phyloP scores from a whole-genome alignment of 2,888 invertebrate species.

The Pterostichus niger region DNA sequence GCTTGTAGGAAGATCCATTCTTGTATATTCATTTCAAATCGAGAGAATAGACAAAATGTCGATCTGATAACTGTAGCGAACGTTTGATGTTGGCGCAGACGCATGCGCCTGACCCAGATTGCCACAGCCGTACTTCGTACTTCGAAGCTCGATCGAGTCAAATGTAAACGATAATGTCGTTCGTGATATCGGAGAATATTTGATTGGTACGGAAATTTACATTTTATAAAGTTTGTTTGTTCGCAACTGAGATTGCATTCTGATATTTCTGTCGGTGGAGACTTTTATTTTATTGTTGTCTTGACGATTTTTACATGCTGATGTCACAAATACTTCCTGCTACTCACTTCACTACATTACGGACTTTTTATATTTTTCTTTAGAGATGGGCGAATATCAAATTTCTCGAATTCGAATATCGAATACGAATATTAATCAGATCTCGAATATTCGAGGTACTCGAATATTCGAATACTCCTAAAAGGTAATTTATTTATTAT shows the following conservation, averaged over 20 bases:
- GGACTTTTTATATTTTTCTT: too few relatives aligned
- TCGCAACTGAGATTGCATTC: slow-evolving; percentile 60
- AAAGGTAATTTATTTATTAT: too few relatives aligned
- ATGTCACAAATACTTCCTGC: slow-evolving; percentile 50
- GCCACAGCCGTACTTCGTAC: slow-evolving; percentile 14
- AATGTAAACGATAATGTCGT: slow-evolving; percentile 63
- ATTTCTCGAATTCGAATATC: too few relatives aligned
- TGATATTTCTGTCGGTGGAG: slow-evolving; percentile 55
- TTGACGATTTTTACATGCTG: slow-evolving; percentile 46
- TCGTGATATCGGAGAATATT: slow-evolving; percentile 63
- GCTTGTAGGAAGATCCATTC: too few relatives aligned
- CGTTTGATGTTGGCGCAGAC: slow-evolving; percentile 44
- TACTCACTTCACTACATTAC: neutral
- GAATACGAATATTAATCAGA: too few relatives aligned
- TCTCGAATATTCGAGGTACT: too few relatives aligned
- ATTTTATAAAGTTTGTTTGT: slow-evolving; percentile 65
- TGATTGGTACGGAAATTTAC: slow-evolving; percentile 65
- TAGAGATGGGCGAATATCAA: too few relatives aligned
- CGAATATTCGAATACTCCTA: too few relatives aligned
- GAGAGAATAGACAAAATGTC: slow-evolving; percentile 50
- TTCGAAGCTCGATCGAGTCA: slow-evolving; percentile 54
- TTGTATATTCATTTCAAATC: slow-evolving; percentile 23
- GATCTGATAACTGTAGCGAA: slow-evolving; percentile 59
- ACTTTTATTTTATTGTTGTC: slow-evolving; percentile 64
- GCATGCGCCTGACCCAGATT: slow-evolving; percentile 58